Conservation (phyloP, 2,113 vertebrate species). For the Zosterops lateralis region DNA sequence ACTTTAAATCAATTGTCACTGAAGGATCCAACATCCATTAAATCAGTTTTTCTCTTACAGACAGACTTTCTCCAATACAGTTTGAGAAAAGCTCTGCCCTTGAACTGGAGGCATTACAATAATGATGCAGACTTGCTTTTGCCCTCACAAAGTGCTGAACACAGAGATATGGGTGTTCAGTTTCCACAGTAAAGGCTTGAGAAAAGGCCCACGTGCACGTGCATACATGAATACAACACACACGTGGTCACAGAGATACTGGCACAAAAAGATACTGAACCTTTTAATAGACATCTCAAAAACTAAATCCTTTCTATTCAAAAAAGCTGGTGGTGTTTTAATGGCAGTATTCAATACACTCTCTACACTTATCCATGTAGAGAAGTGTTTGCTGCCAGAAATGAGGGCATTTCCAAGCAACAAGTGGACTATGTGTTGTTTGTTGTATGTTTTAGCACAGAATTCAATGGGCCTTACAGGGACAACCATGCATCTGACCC, state of each 20-base stretch:
- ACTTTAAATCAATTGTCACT: neutral
- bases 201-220: neutral
- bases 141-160: neutral
- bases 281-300: neutral
- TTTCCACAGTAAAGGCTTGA: neutral
- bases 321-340: neutral
- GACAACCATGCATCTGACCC: neutral
- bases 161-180: neutral
- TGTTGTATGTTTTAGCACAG: neutral
- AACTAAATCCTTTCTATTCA: neutral
- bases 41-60: neutral
- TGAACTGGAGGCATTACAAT: neutral
- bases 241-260: fast-evolving
- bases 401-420: neutral
- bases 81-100: neutral
- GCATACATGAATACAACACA: neutral
- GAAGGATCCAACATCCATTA: neutral
- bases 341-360: neutral
- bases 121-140: neutral
- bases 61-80: neutral
- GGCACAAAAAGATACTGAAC: neutral
- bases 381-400: neutral
- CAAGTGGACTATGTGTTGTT: neutral
- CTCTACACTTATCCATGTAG: neutral
- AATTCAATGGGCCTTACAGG: fast-evolving